phyloP scores from a whole-genome alignment of 2,797 vertebrate species.

The Paguma larvata region DNA sequence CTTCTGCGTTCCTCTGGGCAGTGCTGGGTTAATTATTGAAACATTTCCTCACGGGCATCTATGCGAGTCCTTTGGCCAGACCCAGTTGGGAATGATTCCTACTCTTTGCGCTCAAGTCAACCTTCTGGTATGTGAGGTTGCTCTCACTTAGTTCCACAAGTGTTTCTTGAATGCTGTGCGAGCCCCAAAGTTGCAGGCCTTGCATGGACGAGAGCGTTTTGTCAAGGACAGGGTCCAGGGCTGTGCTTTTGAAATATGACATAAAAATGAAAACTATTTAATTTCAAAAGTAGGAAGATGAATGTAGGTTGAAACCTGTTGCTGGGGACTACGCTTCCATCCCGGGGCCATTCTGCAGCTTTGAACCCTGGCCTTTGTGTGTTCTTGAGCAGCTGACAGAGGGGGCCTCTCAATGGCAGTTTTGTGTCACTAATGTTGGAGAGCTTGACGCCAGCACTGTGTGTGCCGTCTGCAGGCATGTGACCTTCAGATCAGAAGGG shows the following conservation, averaged over 20 bases:
- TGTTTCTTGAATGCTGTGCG: not conserved
- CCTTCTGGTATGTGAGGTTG: not conserved
- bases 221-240: not conserved
- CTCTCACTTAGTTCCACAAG: not conserved
- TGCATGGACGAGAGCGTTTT: fast-evolving
- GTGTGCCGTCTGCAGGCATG: conserved; percentile 36
- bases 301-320: not conserved
- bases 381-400: not conserved
- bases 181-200: not conserved
- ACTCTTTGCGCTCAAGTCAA: not conserved
- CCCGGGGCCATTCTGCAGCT: not conserved
- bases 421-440: not conserved
- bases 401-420: not conserved
- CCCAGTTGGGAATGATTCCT: not conserved
- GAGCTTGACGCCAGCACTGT: not conserved
- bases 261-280: not conserved
- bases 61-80: not conserved
- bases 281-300: not conserved
- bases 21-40: not conserved
- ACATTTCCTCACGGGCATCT: fast-evolving
- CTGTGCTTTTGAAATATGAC: not conserved
- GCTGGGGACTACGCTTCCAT: not conserved
- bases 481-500: conserved; percentile 41
- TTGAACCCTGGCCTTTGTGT: not conserved
- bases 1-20: not conserved